A percentile compares a stretch with the other conserved stretches of the same genome.
Evolutionary conservation across 2,797 vertebrate genomes (phyloP).

Genomic region (Vespertilio murinus): DNA sequence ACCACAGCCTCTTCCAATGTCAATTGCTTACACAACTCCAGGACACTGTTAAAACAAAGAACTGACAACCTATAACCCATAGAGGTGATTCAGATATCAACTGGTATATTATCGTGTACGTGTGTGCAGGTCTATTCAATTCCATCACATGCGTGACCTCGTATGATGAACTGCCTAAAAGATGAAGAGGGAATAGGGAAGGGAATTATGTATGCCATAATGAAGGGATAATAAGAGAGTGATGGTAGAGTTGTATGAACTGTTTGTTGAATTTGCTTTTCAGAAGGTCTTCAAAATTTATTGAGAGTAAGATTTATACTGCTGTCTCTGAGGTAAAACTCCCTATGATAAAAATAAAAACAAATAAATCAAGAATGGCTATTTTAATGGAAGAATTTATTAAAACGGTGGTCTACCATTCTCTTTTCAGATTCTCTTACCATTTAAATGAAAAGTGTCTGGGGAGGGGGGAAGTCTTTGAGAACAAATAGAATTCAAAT

Average conservation of each 20-base stretch:
- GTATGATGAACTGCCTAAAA: neutral
- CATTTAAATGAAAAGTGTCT: conserved; percentile 62
- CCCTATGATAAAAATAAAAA: conserved; percentile 27
- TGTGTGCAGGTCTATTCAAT: neutral
- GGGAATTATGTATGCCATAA: neutral
- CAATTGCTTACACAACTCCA: neutral
- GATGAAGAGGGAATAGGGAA: neutral
- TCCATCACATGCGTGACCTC: neutral
- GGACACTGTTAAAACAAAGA: neutral
- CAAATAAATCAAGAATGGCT: neutral
- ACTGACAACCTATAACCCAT: neutral
- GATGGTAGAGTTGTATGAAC: too few species aligned
- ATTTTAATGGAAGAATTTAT: conserved; percentile 62
- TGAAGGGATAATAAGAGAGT: neutral
- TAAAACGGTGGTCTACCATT: conserved; percentile 1
- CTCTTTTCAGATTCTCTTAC: conserved; percentile 47
- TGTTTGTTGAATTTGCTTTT: neutral
- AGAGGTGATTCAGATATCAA: neutral
- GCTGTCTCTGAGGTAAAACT: conserved; percentile 29
- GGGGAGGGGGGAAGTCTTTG: conserved; percentile 53
- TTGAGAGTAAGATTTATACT: neutral
- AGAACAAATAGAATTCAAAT: conserved; percentile 66
- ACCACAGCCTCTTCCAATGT: neutral
- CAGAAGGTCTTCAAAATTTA: neutral
- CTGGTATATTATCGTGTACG: neutral